Evolutionary conservation across 2,797 vertebrate species (phyloP).

Genomic region (Sebastes alutus): DNA sequence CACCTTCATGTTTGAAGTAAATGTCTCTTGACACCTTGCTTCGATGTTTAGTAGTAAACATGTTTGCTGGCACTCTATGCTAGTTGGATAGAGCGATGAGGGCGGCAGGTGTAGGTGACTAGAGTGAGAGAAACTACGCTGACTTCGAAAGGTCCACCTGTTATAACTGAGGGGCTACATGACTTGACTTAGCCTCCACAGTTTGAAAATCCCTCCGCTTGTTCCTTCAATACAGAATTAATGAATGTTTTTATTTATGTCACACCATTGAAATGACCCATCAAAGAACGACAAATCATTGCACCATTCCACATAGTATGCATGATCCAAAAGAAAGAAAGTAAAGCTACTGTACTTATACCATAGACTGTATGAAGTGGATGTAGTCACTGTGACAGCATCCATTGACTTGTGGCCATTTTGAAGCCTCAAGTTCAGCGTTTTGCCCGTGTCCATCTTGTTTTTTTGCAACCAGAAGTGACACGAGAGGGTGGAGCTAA

Average conservation of each 20-base stretch:
- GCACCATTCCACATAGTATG: not conserved
- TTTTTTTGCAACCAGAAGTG: too few species aligned
- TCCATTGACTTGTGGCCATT: too few species aligned
- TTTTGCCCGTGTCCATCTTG: too few species aligned
- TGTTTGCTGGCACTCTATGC: not conserved
- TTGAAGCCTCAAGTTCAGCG: too few species aligned
- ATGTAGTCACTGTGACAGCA: too few species aligned
- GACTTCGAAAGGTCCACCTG: not conserved
- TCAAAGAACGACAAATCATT: not conserved
- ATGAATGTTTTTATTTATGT: not conserved
- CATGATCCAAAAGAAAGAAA: not conserved
- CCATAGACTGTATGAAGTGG: too few species aligned
- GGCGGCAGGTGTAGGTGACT: not conserved
- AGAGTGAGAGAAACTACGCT: not conserved
- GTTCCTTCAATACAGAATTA: not conserved
- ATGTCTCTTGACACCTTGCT: constrained; percentile 1
- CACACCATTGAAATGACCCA: not conserved
- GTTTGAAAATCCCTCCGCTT: not conserved
- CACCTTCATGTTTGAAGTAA: constrained; percentile 1
- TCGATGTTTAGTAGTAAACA: constrained; percentile 1
- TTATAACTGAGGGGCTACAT: not conserved
- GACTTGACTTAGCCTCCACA: not conserved
- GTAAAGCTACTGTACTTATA: not conserved
- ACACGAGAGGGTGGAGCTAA: too few species aligned
- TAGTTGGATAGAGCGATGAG: not conserved